Percentiles rank a stretch among this genome's conserved stretches.
These are phyloP conservation scores for Bolborhynchus lineola DNA, from an alignment of 2,113 vertebrate genomes.

Conservation along the genomic window DNA sequence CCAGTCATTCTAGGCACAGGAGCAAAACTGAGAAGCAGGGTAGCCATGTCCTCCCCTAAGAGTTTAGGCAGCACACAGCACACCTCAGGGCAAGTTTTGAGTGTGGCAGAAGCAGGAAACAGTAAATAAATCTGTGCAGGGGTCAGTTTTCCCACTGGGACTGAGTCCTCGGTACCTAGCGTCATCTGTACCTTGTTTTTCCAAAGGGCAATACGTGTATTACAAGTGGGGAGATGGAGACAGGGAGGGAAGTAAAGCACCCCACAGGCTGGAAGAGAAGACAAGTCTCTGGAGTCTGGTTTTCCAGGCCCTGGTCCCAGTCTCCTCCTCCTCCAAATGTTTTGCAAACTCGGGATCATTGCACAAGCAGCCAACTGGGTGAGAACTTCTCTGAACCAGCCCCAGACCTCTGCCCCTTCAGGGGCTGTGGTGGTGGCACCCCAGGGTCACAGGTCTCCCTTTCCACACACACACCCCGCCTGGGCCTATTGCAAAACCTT, in stretches of 20 bases:
- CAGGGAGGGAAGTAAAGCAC: not conserved
- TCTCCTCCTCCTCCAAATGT: not conserved
- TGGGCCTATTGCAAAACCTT: not conserved
- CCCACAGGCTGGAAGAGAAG: not conserved
- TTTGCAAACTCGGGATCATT: not conserved
- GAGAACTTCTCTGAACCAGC: not conserved
- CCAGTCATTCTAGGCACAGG: conserved; percentile 30
- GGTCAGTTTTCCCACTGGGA: not conserved
- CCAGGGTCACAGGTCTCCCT: not conserved
- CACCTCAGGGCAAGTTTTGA: not conserved
- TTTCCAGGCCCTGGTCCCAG: not conserved
- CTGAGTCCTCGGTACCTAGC: not conserved
- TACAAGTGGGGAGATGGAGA: not conserved
- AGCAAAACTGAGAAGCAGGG: not conserved
- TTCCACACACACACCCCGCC: not conserved
- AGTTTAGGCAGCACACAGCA: fast-evolving
- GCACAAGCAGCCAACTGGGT: not conserved
- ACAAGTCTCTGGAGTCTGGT: not conserved
- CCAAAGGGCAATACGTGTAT: not conserved
- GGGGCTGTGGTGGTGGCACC: not conserved
- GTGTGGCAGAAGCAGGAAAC: not conserved
- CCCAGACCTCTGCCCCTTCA: not conserved
- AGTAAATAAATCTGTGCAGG: not conserved
- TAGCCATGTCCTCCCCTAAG: not conserved
- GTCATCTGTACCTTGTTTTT: not conserved